These are phyloP conservation scores for Drosophila elegans DNA, from an alignment of 1,140 invertebrate species.

Conservation along the genomic window DNA sequence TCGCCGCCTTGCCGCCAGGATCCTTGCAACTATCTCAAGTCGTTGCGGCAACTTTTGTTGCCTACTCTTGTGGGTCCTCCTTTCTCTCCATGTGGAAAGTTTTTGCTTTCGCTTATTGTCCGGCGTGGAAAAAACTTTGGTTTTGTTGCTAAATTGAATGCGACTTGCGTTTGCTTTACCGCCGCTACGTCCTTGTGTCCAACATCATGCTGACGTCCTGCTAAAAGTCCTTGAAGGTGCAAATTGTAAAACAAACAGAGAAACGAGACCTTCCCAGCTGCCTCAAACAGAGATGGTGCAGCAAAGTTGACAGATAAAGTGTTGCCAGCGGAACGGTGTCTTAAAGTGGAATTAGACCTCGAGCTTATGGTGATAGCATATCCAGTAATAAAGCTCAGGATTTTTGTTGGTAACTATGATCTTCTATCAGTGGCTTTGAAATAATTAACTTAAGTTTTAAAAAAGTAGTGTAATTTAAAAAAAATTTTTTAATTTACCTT, in stretches of 20 bases:
- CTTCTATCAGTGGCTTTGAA: no score
- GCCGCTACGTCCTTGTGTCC: slow-evolving; percentile 18
- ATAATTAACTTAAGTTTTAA: no score
- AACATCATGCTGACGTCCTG: slow-evolving; percentile 42
- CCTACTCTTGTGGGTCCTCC: slow-evolving; percentile 42
- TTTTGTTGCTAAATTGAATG: slow-evolving; percentile 80
- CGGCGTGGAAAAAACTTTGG: slow-evolving; percentile 59
- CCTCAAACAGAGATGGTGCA: slow-evolving; percentile 17
- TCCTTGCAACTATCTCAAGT: slow-evolving; percentile 58
- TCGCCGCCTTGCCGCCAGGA: neutral
- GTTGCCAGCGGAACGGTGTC: neutral
- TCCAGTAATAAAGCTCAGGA: neutral
- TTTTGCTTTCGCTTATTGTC: slow-evolving; percentile 71
- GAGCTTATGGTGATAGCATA: neutral
- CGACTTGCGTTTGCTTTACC: slow-evolving; percentile 61
- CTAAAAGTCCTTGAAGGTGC: slow-evolving; percentile 55
- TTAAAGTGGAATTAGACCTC: neutral
- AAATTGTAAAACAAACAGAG: slow-evolving; percentile 54
- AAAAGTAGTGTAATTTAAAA: no score
- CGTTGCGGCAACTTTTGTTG: slow-evolving; percentile 61
- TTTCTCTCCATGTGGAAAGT: slow-evolving; percentile 42
- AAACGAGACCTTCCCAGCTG: slow-evolving; percentile 27
- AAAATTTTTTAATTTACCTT: no score
- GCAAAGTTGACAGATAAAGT: slow-evolving; percentile 26
- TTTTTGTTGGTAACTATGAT: no score